Conservation (phyloP, 1,140 invertebrate genomes). For the Sinella curviseta region DNA sequence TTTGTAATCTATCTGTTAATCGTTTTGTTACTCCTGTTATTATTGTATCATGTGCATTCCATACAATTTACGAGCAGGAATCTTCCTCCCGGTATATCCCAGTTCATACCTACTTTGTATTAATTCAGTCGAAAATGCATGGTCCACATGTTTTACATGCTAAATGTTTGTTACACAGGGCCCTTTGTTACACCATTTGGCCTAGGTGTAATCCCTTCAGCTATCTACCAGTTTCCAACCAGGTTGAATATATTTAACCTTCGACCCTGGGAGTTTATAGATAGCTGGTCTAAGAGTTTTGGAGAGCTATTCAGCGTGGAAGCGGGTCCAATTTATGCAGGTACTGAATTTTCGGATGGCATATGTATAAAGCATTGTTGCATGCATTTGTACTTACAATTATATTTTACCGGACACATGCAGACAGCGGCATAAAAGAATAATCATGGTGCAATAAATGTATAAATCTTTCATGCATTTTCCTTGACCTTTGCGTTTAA, state of each 20-base stretch:
- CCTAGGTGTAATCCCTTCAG: not conserved
- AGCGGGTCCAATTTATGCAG: not conserved
- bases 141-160: not conserved
- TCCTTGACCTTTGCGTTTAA: not conserved
- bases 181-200: not conserved
- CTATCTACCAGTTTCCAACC: not conserved
- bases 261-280: not conserved
- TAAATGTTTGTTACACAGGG: not conserved
- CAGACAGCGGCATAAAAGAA: not conserved
- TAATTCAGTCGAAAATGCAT: not conserved
- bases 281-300: not conserved
- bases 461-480: not conserved
- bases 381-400: not conserved
- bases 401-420: not conserved
- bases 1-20: not conserved
- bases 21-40: not conserved
- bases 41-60: not conserved
- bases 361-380: not conserved
- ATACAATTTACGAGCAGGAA: conserved; percentile 18
- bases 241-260: not conserved
- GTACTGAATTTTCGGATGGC: conserved; percentile 5
- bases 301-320: not conserved
- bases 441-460: not conserved
- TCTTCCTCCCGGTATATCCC: conserved; percentile 15
- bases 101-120: not conserved